phyloP scores from a whole-genome alignment of 2,888 invertebrate species.

The Drosophila vallismaia region DNA sequence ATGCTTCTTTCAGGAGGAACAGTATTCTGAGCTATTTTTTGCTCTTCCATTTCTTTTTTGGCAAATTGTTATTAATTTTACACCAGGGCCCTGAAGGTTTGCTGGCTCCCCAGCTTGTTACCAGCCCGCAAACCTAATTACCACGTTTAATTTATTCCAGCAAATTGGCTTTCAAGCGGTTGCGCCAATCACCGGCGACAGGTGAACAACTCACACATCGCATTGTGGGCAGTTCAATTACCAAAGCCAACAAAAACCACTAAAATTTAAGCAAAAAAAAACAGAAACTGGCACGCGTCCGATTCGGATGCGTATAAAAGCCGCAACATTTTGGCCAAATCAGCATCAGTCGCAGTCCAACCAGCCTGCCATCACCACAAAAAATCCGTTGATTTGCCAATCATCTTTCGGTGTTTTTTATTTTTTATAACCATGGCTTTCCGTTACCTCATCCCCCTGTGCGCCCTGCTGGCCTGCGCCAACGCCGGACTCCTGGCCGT shows the following conservation, averaged over 20 bases:
- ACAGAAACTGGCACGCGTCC: conserved; percentile 62
- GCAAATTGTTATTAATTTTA: conserved; percentile 83
- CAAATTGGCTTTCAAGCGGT: conserved; percentile 70
- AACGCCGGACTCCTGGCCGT: conserved; percentile 86
- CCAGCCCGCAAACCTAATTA: conserved; percentile 63
- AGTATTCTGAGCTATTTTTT: conserved; percentile 15
- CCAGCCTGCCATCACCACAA: conserved; percentile 26
- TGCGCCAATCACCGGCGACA: conserved; percentile 44
- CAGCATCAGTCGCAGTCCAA: conserved; percentile 69
- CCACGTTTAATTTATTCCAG: conserved; percentile 60
- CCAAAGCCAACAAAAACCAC: conserved; percentile 11
- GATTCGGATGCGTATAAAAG: conserved; percentile 65
- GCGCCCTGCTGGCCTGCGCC: conserved; percentile 87
- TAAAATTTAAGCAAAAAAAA: conserved; percentile 8
- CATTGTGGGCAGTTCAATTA: conserved; percentile 56
- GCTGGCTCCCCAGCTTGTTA: background rate
- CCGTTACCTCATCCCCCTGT: conserved; percentile 86
- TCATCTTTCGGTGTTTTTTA: conserved; percentile 5
- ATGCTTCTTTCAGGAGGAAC: conserved; percentile 30
- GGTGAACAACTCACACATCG: conserved; percentile 47
- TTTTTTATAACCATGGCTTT: conserved; percentile 73
- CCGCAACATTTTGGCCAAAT: conserved; percentile 55
- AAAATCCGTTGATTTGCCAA: conserved; percentile 18
- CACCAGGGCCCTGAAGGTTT: conserved; percentile 56
- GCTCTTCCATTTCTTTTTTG: conserved; percentile 48